These are phyloP conservation scores for Gasterosteus nipponicus DNA, from an alignment of 2,113 vertebrate genomes.

Conservation along the genomic window DNA sequence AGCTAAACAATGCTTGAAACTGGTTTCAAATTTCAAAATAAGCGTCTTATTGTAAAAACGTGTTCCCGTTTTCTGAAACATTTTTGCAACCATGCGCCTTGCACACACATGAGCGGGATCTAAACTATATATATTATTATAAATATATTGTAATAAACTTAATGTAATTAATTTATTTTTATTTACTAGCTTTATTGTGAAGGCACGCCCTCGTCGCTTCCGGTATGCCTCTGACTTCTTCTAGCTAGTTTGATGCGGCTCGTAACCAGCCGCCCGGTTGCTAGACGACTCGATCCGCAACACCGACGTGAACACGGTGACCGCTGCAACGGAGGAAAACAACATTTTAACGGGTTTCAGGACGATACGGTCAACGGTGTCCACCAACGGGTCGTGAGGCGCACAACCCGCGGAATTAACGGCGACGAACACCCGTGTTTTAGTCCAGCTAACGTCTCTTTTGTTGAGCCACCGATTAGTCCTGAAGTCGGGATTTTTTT, in stretches of 20 bases:
- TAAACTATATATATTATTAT: rapidly evolving
- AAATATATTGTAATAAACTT: rapidly evolving
- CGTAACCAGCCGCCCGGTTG: conserved; percentile 67
- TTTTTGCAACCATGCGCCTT: rapidly evolving
- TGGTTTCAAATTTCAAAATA: conserved; percentile 23
- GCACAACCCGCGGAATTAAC: no score
- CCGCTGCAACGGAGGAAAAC: neutral
- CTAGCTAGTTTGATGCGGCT: neutral
- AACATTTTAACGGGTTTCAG: neutral
- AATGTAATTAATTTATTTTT: rapidly evolving
- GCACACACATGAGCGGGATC: rapidly evolving
- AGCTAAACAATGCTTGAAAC: neutral
- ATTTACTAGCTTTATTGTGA: conserved; percentile 13
- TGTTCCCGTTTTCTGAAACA: rapidly evolving
- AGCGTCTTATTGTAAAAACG: rapidly evolving
- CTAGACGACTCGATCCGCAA: conserved; percentile 75
- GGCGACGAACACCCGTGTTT: neutral
- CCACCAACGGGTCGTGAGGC: rapidly evolving
- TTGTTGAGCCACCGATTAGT: conserved; percentile 12
- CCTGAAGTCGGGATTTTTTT: neutral
- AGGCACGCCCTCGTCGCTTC: rapidly evolving
- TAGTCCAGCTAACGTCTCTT: conserved; percentile 42
- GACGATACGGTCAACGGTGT: neutral
- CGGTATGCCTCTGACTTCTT: rapidly evolving
- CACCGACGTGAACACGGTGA: conserved; percentile 44